Conservation (phyloP, 1,140 invertebrate genomes). For the Zaprionus ghesquierei region DNA sequence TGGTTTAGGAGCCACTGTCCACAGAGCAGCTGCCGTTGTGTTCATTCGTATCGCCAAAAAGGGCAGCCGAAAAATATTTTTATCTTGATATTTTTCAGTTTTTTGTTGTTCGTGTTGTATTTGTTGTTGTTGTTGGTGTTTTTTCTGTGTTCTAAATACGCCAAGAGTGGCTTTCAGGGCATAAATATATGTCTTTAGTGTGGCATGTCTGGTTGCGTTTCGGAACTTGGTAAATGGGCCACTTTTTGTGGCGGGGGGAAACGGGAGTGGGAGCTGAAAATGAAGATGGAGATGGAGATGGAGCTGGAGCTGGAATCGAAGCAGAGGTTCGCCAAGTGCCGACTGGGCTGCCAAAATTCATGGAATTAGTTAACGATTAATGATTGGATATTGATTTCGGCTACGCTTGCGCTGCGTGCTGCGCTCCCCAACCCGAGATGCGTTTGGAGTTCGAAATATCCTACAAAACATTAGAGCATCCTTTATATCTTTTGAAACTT, state of each 20-base stretch:
- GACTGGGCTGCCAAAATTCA: slow-evolving; percentile 67
- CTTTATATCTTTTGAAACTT: background rate
- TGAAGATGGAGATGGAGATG: too few relatives aligned
- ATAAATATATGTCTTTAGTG: slow-evolving; percentile 81
- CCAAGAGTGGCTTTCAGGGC: slow-evolving; percentile 69
- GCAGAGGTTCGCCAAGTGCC: slow-evolving; percentile 30
- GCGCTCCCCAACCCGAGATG: slow-evolving; percentile 5
- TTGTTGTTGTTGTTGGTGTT: slow-evolving; percentile 33
- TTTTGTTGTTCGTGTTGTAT: slow-evolving; percentile 19
- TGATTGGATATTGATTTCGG: slow-evolving; percentile 79
- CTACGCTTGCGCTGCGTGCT: slow-evolving; percentile 2
- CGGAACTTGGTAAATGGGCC: slow-evolving; percentile 69
- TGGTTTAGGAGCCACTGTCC: slow-evolving; percentile 64
- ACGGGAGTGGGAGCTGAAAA: background rate
- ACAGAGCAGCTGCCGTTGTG: slow-evolving; percentile 37
- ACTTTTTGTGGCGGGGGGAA: slow-evolving; percentile 15
- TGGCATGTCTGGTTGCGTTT: slow-evolving; percentile 78
- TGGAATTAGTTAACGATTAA: slow-evolving; percentile 81
- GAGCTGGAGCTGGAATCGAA: background rate
- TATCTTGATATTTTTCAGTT: slow-evolving; percentile 71
- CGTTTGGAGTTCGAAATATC: background rate
- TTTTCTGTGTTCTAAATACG: slow-evolving; percentile 70
- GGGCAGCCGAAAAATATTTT: slow-evolving; percentile 73
- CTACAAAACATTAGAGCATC: background rate
- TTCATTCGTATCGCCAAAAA: slow-evolving; percentile 56